These are phyloP conservation scores for Lepus townsendii DNA, from an alignment of 2,797 vertebrate genomes.

Conservation along the genomic window DNA sequence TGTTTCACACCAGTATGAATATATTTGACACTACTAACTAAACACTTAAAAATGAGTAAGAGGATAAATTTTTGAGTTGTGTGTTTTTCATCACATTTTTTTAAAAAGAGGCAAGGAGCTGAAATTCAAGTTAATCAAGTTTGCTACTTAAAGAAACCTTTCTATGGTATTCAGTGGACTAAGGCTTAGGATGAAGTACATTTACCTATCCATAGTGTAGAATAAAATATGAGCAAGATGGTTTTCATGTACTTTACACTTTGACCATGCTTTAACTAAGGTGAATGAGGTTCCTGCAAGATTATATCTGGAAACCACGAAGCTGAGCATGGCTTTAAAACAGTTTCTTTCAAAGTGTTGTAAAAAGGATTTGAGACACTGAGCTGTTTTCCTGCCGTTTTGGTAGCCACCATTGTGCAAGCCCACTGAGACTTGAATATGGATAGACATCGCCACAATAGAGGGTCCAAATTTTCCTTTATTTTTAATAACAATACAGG, in stretches of 20 bases:
- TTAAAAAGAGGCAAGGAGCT: neutral
- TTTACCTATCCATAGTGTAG: neutral
- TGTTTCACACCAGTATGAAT: neutral
- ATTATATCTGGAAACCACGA: neutral
- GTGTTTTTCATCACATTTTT: neutral
- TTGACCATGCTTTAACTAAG: neutral
- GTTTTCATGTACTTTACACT: neutral
- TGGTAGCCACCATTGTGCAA: neutral
- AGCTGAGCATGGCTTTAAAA: neutral
- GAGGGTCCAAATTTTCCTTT: neutral
- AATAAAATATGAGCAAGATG: neutral
- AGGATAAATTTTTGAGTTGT: neutral
- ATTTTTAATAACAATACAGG: neutral
- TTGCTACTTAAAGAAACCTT: constrained; percentile 30
- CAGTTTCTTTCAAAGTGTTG: neutral
- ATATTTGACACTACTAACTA: neutral
- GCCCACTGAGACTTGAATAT: neutral
- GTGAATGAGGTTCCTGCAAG: neutral
- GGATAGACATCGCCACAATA: neutral
- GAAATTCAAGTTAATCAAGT: neutral
- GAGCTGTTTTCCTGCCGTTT: neutral
- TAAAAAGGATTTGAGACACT: neutral
- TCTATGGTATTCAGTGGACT: neutral
- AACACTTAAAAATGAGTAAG: neutral
- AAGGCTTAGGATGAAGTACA: neutral